Percentiles rank a stretch among this genome's conserved stretches.
phyloP scores from a whole-genome alignment of 2,888 invertebrate species.

The Aelia acuminata region DNA sequence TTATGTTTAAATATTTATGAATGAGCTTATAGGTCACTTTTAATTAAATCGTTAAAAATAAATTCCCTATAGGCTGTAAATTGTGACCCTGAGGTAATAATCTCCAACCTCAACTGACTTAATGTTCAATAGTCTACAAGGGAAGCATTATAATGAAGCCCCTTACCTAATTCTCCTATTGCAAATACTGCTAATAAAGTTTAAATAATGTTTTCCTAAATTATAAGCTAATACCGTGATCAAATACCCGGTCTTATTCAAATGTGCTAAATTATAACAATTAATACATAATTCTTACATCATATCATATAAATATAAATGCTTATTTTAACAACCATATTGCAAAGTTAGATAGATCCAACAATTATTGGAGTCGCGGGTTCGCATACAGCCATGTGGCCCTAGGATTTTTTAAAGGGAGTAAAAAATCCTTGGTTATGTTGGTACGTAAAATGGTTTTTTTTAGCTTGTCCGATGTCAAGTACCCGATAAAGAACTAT shows the following conservation, averaged over 20 bases:
- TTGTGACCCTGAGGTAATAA: not conserved
- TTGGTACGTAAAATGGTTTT: too few species aligned
- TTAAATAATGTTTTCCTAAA: conserved; percentile 11
- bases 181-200: conserved; percentile 15
- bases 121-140: conserved; percentile 26
- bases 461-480: too few species aligned
- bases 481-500: too few species aligned
- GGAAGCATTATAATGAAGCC: not conserved
- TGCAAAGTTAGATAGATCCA: too few species aligned
- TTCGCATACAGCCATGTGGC: too few species aligned
- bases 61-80: not conserved
- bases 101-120: conserved; percentile 2
- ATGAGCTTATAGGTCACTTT: not conserved
- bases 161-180: not conserved
- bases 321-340: too few species aligned
- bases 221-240: not conserved
- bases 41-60: conserved; percentile 26
- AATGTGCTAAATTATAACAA: not conserved
- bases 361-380: too few species aligned
- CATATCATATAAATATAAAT: too few species aligned
- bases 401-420: too few species aligned
- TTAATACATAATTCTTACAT: not conserved
- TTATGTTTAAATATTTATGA: not conserved
- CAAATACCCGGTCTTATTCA: not conserved
- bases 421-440: too few species aligned